Evolutionary conservation across 2,888 invertebrate genomes (phyloP).

Genomic region (Barypeithes pellucidus): DNA sequence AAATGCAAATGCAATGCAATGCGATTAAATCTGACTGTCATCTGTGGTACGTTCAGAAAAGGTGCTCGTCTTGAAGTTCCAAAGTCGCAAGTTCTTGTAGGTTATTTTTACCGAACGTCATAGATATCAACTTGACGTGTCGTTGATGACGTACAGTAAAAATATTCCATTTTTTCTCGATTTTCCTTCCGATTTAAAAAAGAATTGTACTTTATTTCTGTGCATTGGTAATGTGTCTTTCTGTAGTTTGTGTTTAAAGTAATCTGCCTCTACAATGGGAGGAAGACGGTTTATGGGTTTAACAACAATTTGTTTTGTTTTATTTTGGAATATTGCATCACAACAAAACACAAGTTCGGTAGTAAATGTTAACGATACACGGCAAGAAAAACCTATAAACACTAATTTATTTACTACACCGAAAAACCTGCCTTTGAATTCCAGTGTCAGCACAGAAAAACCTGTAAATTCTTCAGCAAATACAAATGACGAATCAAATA

Average conservation of each 20-base stretch:
- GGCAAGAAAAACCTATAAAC: not conserved
- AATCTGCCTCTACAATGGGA: conserved; percentile 37
- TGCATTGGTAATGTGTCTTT: not conserved
- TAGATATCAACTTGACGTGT: too few species aligned
- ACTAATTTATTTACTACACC: conserved; percentile 9
- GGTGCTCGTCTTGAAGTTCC: too few species aligned
- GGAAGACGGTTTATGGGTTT: conserved; percentile 38
- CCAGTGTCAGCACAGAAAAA: conserved; percentile 30
- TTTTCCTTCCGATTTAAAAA: too few species aligned
- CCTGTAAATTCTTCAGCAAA: conserved; percentile 24
- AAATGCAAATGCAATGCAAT: too few species aligned
- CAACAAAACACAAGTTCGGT: conserved; percentile 53
- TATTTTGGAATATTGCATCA: conserved; percentile 61
- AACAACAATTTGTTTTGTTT: conserved; percentile 57
- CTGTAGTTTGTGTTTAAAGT: not conserved
- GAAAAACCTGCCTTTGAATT: conserved; percentile 7
- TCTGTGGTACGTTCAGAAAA: too few species aligned
- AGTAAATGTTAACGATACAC: conserved; percentile 21
- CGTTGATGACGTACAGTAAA: too few species aligned
- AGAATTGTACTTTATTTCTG: not conserved
- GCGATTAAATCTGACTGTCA: too few species aligned
- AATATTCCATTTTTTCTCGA: too few species aligned
- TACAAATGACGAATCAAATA: not conserved
- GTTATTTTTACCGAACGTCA: too few species aligned
- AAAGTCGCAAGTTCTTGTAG: too few species aligned